Percentiles rank a stretch among this genome's conserved stretches.
phyloP scores from a whole-genome alignment of 2,797 vertebrate species.

The Esox lucius region DNA sequence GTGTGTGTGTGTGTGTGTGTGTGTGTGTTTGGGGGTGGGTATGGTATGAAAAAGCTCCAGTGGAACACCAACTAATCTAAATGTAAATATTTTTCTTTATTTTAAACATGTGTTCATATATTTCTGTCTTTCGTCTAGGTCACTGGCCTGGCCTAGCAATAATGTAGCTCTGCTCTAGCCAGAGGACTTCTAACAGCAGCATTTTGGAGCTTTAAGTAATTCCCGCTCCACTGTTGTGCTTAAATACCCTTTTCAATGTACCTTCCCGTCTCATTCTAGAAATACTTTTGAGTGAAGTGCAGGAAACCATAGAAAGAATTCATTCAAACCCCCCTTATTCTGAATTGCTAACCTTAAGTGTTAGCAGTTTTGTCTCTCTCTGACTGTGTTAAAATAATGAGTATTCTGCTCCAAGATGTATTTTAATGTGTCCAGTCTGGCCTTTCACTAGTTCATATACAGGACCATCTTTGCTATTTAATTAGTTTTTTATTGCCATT shows the following conservation, averaged over 20 bases:
- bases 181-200: conserved; percentile 57
- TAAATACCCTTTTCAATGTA: conserved; percentile 67
- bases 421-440: conserved; percentile 47
- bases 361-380: conserved; percentile 29
- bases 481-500: conserved; percentile 26
- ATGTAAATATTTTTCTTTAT: conserved; percentile 63
- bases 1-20: conserved; percentile 36
- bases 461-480: conserved; percentile 15
- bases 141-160: conserved; percentile 41
- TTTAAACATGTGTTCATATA: conserved; percentile 62
- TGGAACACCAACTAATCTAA: conserved; percentile 47
- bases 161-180: not conserved
- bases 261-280: conserved; percentile 53
- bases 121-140: conserved; percentile 69
- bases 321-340: conserved; percentile 50
- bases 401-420: conserved; percentile 47
- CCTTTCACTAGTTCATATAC: conserved; percentile 21
- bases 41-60: conserved; percentile 3
- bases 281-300: conserved; percentile 58
- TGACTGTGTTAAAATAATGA: conserved; percentile 60
- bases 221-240: conserved; percentile 61
- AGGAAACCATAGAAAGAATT: conserved; percentile 48
- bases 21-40: conserved; percentile 31
- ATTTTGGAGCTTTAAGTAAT: conserved; percentile 66
- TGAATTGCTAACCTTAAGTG: conserved; percentile 51